A percentile compares a stretch with the other conserved stretches of the same genome.
These are phyloP conservation scores for Perognathus longimembris DNA, from an alignment of 2,113 vertebrate genomes.

Conservation along the genomic window DNA sequence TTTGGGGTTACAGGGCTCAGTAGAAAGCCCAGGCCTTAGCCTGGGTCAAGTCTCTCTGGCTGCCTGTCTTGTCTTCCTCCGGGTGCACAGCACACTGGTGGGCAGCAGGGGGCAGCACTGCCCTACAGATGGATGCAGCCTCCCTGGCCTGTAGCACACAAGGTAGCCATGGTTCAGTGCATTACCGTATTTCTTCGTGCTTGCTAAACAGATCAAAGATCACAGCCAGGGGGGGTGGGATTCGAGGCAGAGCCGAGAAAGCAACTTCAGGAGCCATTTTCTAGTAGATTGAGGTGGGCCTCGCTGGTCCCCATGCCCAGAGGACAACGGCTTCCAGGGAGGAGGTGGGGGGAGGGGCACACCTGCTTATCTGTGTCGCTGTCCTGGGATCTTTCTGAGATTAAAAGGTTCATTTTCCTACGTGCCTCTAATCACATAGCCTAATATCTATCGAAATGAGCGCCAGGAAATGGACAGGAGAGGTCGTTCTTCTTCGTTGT, in stretches of 20 bases:
- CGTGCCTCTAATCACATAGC: too few species aligned
- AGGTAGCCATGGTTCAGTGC: too few species aligned
- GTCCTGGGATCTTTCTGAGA: not conserved
- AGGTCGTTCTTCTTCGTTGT: too few species aligned
- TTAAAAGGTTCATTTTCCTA: too few species aligned
- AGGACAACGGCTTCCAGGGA: not conserved
- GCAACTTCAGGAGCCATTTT: not conserved
- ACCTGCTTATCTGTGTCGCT: too few species aligned
- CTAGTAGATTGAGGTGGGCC: not conserved
- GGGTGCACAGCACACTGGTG: fast-evolving
- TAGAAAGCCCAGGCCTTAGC: fast-evolving
- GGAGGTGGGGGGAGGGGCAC: too few species aligned
- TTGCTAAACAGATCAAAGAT: not conserved
- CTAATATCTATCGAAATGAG: too few species aligned
- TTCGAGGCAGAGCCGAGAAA: not conserved
- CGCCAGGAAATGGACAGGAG: too few species aligned
- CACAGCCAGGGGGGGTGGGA: not conserved
- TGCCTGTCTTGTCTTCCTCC: not conserved
- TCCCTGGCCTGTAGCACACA: too few species aligned
- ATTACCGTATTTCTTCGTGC: not conserved
- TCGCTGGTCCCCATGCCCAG: not conserved
- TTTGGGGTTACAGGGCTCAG: too few species aligned
- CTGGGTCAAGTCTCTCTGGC: not conserved
- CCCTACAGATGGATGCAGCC: not conserved
- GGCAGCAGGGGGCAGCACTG: slow-evolving; percentile 25